These are phyloP conservation scores for Bambusicola thoracicus DNA, from an alignment of 2,113 vertebrate species.

Conservation along the genomic window DNA sequence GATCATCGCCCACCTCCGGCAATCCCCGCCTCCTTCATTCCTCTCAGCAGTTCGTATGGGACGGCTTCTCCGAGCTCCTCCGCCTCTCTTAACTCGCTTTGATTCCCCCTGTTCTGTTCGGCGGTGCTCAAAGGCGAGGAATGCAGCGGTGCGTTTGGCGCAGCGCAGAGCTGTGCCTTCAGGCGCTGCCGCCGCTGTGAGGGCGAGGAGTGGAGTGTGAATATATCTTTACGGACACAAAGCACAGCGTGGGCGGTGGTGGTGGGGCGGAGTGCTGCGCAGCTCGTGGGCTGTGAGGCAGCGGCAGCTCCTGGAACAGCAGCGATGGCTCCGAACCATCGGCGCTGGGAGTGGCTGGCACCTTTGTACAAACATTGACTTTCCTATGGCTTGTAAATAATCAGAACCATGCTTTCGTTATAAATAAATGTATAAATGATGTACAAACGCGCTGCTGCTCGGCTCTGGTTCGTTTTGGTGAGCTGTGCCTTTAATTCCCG, in stretches of 20 bases:
- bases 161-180: neutral
- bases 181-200: neutral
- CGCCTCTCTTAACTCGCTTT: neutral
- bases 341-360: neutral
- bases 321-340: too few species aligned
- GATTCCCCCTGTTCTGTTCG: neutral
- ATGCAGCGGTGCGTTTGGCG: neutral
- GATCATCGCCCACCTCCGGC: neutral
- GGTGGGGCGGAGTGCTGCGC: slow-evolving; percentile 5
- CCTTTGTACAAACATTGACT: slow-evolving; percentile 53
- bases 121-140: neutral
- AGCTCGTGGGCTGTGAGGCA: neutral
- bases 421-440: slow-evolving; percentile 82
- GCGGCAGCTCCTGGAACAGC: neutral
- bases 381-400: slow-evolving; percentile 80
- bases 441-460: slow-evolving; percentile 56
- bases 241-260: neutral
- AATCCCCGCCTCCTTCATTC: neutral
- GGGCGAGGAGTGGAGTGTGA: neutral
- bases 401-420: slow-evolving; percentile 72
- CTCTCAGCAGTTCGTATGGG: neutral
- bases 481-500: neutral
- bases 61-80: neutral
- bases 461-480: too few species aligned
- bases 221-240: neutral